phyloP scores from a whole-genome alignment of 30 jellyfish, hydroid and myxozoan species.

The Clytia hemisphaerica region DNA sequence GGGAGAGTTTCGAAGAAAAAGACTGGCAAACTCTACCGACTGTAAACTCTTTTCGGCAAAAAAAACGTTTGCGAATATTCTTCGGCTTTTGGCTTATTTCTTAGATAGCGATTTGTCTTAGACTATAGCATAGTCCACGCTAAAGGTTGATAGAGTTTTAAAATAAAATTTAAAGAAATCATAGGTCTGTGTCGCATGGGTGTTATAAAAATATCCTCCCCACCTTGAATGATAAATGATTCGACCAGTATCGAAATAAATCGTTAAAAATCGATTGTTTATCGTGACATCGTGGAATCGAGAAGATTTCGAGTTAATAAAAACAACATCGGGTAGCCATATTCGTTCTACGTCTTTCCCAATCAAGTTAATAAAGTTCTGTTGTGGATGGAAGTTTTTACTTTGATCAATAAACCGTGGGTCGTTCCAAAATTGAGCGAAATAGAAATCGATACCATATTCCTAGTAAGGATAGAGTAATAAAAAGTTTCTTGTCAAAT shows the following conservation, averaged over 20 bases:
- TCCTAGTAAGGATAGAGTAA: too few species aligned
- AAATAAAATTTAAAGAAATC: too few species aligned
- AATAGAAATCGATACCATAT: slow-evolving; percentile 63
- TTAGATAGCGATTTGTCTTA: too few species aligned
- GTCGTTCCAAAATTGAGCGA: slow-evolving; percentile 87
- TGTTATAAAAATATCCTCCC: background rate
- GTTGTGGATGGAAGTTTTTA: slow-evolving; percentile 28
- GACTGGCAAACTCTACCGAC: too few species aligned
- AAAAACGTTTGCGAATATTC: too few species aligned
- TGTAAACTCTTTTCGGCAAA: too few species aligned
- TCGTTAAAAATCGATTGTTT: slow-evolving; percentile 66
- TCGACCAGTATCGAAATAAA: slow-evolving; percentile 45
- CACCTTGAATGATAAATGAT: slow-evolving; percentile 80
- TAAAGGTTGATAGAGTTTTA: background rate
- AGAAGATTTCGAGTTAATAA: slow-evolving; percentile 72
- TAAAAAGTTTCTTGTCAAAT: too few species aligned
- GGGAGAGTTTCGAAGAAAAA: too few species aligned
- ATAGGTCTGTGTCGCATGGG: background rate
- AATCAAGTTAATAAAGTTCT: slow-evolving; percentile 46
- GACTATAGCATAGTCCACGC: background rate
- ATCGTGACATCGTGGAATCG: slow-evolving; percentile 68
- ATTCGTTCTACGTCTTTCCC: slow-evolving; percentile 68
- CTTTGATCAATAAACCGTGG: too few species aligned
- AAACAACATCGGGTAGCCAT: slow-evolving; percentile 93
- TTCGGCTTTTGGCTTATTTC: too few species aligned